These are phyloP conservation scores for Allygus modestus DNA, from an alignment of 2,888 invertebrate genomes.

Conservation along the genomic window DNA sequence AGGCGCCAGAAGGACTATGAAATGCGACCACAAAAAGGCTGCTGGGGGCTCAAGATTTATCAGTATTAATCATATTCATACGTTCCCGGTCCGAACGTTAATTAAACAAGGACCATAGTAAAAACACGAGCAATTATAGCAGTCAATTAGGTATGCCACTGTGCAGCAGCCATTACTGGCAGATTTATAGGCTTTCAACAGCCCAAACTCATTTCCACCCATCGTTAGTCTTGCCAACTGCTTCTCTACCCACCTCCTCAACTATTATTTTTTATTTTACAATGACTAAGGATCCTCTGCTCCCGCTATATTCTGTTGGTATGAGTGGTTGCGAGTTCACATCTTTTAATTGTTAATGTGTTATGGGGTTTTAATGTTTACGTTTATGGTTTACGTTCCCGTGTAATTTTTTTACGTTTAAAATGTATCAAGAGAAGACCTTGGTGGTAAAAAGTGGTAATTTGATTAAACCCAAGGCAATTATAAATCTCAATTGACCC, in stretches of 20 bases:
- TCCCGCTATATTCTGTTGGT: not conserved
- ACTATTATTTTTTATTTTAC: constrained; percentile 24
- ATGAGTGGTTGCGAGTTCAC: not conserved
- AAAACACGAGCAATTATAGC: constrained; percentile 56
- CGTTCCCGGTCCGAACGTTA: constrained; percentile 29
- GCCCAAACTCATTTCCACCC: constrained; percentile 55
- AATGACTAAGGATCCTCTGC: constrained; percentile 20
- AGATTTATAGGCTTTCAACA: constrained; percentile 57
- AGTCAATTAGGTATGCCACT: constrained; percentile 53
- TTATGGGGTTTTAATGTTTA: no score
- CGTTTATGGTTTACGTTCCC: no score
- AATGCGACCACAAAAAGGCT: constrained; percentile 15
- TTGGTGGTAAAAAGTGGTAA: no score
- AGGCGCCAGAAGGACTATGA: not conserved
- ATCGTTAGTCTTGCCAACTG: constrained; percentile 49
- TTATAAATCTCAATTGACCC: no score
- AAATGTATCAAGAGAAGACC: no score
- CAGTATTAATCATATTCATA: constrained; percentile 56
- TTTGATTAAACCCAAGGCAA: no score
- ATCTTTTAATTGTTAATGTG: no score
- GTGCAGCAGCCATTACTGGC: constrained; percentile 44
- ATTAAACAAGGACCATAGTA: constrained; percentile 50
- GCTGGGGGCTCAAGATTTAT: constrained; percentile 35
- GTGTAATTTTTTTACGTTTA: no score
- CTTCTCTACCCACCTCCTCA: constrained; percentile 8